These are phyloP conservation scores for Tribolium castaneum DNA, from an alignment of 1,140 invertebrate species.

Conservation along the genomic window DNA sequence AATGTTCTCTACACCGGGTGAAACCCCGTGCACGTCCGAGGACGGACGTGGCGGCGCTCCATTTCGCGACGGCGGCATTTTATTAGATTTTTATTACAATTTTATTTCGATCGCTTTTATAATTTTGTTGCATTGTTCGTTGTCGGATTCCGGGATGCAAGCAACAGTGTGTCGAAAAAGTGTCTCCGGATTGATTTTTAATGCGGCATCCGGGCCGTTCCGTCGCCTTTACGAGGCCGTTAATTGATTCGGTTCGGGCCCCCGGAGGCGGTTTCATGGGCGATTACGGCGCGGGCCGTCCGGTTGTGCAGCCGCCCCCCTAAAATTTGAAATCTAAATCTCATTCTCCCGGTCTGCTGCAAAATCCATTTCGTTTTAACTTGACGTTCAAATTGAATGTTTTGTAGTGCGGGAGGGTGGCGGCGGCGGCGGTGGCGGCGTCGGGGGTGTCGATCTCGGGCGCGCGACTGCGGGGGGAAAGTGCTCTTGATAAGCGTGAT, in stretches of 20 bases:
- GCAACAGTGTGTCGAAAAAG: neutral
- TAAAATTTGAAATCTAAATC: conserved; percentile 63
- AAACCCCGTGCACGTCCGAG: conserved; percentile 10
- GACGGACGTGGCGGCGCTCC: neutral
- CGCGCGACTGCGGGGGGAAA: conserved; percentile 66
- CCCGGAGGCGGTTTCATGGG: neutral
- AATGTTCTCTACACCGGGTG: conserved; percentile 10
- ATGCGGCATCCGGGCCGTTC: neutral
- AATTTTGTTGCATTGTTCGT: conserved; percentile 27
- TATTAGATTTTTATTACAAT: conserved; percentile 46
- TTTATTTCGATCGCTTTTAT: conserved; percentile 46
- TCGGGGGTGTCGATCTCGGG: conserved; percentile 61
- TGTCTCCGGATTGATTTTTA: conserved; percentile 2
- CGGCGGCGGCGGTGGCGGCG: conserved; percentile 62
- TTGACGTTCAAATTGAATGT: conserved; percentile 64
- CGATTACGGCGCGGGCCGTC: neutral
- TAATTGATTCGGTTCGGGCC: conserved; percentile 13
- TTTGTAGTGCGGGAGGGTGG: conserved; percentile 66
- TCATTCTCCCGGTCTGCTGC: conserved; percentile 68
- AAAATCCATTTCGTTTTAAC: conserved; percentile 65
- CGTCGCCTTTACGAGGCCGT: conserved; percentile 1
- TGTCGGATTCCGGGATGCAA: no score
- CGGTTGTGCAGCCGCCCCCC: neutral
- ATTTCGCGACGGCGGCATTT: conserved; percentile 3
- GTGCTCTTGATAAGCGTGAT: conserved; percentile 78